Percentiles rank a stretch among this genome's conserved stretches.
Conservation (phyloP, 2,888 invertebrate species). For the Harmothoe impar region DNA sequence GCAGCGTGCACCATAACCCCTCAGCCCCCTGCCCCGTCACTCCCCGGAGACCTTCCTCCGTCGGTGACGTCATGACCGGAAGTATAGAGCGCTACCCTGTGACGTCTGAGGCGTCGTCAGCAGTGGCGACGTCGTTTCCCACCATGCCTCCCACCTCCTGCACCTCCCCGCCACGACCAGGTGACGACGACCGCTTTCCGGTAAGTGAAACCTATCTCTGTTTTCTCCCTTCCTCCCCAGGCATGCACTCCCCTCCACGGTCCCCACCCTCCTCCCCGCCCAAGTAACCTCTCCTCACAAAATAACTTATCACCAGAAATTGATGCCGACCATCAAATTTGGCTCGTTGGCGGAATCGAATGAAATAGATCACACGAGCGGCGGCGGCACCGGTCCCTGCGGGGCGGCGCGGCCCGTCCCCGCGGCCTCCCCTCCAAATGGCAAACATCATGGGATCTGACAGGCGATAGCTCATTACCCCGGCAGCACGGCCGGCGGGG, state of each 20-base stretch:
- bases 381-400: neutral
- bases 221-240: neutral
- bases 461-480: constrained; percentile 59
- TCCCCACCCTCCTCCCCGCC: neutral
- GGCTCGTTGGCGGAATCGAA: constrained; percentile 57
- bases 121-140: neutral
- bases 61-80: constrained; percentile 49
- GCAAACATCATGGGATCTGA: constrained; percentile 61
- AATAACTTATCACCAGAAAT: constrained; percentile 56
- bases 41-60: constrained; percentile 53
- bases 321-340: constrained; percentile 61
- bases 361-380: constrained; percentile 61
- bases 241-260: neutral
- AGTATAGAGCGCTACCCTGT: neutral
- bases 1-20: constrained; percentile 3
- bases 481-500: neutral
- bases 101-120: neutral
- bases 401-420: constrained; percentile 4
- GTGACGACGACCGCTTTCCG: neutral
- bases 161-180: neutral
- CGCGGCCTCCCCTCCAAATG: constrained; percentile 46
- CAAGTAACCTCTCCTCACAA: neutral
- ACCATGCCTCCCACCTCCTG: neutral
- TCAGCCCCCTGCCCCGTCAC: neutral
- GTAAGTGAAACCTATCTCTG: constrained; percentile 25